Evolutionary conservation across 2,113 vertebrate genomes (phyloP).

Genomic region (Rhizomys pruinosus): DNA sequence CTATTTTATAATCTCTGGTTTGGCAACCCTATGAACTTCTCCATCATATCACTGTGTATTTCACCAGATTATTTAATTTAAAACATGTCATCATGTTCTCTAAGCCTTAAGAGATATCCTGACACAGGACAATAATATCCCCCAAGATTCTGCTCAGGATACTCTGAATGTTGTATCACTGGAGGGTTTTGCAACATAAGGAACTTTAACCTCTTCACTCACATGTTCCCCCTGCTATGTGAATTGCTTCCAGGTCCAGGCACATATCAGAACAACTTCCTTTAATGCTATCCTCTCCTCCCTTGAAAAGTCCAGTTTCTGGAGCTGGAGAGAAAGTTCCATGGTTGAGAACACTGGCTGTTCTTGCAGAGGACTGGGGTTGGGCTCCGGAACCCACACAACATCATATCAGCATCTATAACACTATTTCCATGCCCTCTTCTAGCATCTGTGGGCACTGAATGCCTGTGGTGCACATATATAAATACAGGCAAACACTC

Average conservation of each 20-base stretch:
- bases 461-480: no score
- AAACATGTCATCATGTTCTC: background rate
- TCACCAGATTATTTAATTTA: background rate
- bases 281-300: background rate
- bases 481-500: no score
- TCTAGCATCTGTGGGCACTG: no score
- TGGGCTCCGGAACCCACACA: no score
- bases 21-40: background rate
- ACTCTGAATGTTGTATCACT: background rate
- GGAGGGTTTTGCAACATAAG: background rate
- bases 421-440: no score
- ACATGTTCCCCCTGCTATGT: background rate
- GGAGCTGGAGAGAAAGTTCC: no score
- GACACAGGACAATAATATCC: background rate
- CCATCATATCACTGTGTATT: background rate
- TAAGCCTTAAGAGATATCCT: background rate
- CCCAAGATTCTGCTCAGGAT: background rate
- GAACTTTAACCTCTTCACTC: background rate
- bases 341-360: no score
- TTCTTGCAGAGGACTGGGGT: no score
- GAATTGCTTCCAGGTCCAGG: background rate
- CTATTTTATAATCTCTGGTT: background rate
- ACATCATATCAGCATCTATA: no score
- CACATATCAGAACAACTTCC: background rate
- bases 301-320: background rate